Evolutionary conservation across 64 coral and sea anemone species (phyloP).

Genomic region (Porites australiensis): DNA sequence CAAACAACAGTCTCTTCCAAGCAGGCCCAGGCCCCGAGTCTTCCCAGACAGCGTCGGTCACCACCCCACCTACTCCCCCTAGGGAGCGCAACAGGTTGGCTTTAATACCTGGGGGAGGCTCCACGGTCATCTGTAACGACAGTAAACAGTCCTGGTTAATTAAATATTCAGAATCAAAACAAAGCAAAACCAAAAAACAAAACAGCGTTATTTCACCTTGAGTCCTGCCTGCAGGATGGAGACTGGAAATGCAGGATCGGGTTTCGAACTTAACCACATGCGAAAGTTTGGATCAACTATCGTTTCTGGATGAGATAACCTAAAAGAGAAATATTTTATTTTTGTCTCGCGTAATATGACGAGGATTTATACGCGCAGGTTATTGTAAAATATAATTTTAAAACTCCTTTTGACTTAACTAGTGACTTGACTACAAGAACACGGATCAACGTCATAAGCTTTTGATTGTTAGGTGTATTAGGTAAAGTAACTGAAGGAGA

Average conservation of each 20-base stretch:
- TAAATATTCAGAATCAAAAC: too few species aligned
- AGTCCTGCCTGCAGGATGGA: slow-evolving; percentile 94
- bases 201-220: slow-evolving; percentile 54
- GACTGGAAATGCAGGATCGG: slow-evolving; percentile 89
- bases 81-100: slow-evolving; percentile 90
- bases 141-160: background rate
- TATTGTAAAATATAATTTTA: too few species aligned
- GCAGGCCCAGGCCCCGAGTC: slow-evolving; percentile 80
- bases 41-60: slow-evolving; percentile 86
- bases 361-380: too few species aligned
- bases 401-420: too few species aligned
- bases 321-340: background rate
- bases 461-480: too few species aligned
- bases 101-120: slow-evolving; percentile 94
- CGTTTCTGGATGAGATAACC: slow-evolving; percentile 81
- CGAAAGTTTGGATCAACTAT: slow-evolving; percentile 92
- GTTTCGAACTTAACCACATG: slow-evolving; percentile 98
- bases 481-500: too few species aligned
- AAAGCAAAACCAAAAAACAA: background rate
- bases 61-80: slow-evolving; percentile 86
- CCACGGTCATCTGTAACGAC: slow-evolving; percentile 88
- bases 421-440: too few species aligned
- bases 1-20: slow-evolving; percentile 97
- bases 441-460: too few species aligned
- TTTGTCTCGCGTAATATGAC: too few species aligned